Evolutionary conservation across 2,797 vertebrate species (phyloP), one percentile per base, ranked within the genome.

Genomic region (Coranthus polyacanthus): DNA sequence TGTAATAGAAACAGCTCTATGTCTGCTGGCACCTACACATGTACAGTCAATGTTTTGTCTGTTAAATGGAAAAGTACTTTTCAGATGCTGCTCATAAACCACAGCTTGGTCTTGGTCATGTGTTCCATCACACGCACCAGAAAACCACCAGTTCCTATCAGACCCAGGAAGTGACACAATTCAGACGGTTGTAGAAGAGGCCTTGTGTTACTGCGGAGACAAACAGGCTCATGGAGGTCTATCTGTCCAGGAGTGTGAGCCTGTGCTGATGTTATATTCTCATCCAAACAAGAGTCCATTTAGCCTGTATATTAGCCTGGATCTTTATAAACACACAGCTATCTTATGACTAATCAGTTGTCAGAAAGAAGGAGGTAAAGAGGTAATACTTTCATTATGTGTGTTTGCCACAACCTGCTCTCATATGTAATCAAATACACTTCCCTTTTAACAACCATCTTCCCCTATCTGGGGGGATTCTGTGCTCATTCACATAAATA

Each of bases 111-210:
- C 4, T 50, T 12, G 15, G 22, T 56, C 1, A 6, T 20, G 6
- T 50, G 59, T 45, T 36, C 9, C 21, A 26, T 82, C 61, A 47
- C 51, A 78, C 12, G n/a, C 17, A 64, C 47, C 70, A 77, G 42
- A 79, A 78, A 86, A 68, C 73, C 75, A 62, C 78, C 36, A 68
- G 73, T 87, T 91, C 90, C 88, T 83, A 57, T 72, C 21, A 56
- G 46, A 60, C 36, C 21, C 75, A 84, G 88, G 84, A 90, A 87
- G 39, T 88, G 77, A 83, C 50, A 79, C 69, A 77, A 76, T 4
- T 29, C 53, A 54, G 54, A 47, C 65, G 21, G 72, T 71, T 68
- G 26, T 62, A 45, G 42, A 29, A 5, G 26, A 43, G 24, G 37
- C 44, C 26, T 12, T 8, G 34, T 58, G 20, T 64, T 16, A 42